Evolutionary conservation across 2,888 invertebrate species (phyloP).

Genomic region (Lordiphosa andalusiaca): DNA sequence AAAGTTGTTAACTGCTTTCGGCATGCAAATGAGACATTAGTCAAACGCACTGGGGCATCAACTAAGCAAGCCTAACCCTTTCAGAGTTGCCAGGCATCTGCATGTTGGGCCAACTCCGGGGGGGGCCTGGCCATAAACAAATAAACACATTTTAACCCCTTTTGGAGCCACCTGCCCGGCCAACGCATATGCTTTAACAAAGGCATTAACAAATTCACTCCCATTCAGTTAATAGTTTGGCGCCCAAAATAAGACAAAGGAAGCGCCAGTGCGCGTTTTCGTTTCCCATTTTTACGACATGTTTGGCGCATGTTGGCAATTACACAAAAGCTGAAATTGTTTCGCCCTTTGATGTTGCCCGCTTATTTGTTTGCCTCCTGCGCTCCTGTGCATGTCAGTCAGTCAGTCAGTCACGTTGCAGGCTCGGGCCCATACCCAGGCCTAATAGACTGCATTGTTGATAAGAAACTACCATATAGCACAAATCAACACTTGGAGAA

Average conservation of each 20-base stretch:
- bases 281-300: conserved; percentile 35
- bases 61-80: conserved; percentile 14
- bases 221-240: conserved; percentile 71
- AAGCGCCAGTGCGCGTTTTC: conserved; percentile 13
- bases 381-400: conserved; percentile 55
- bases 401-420: conserved; percentile 48
- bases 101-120: conserved; percentile 23
- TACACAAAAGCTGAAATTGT: conserved; percentile 58
- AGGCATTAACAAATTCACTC: conserved; percentile 76
- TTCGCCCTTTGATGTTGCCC: conserved; percentile 64
- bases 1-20: conserved; percentile 76
- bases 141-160: conserved; percentile 75
- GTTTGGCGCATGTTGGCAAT: conserved; percentile 60
- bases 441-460: conserved; percentile 71
- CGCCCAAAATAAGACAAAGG: conserved; percentile 44
- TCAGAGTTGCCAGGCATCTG: conserved; percentile 16
- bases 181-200: conserved; percentile 65
- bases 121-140: conserved; percentile 70
- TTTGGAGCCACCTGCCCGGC: conserved; percentile 56
- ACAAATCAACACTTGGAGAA: conserved; percentile 74
- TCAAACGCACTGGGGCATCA: conserved; percentile 71
- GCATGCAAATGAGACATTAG: conserved; percentile 76
- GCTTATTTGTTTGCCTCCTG: conserved; percentile 60
- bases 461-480: conserved; percentile 70
- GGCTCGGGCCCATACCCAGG: conserved; percentile 23